Evolutionary conservation across 2,797 vertebrate genomes (phyloP).

Genomic region (Brotula barbata): DNA sequence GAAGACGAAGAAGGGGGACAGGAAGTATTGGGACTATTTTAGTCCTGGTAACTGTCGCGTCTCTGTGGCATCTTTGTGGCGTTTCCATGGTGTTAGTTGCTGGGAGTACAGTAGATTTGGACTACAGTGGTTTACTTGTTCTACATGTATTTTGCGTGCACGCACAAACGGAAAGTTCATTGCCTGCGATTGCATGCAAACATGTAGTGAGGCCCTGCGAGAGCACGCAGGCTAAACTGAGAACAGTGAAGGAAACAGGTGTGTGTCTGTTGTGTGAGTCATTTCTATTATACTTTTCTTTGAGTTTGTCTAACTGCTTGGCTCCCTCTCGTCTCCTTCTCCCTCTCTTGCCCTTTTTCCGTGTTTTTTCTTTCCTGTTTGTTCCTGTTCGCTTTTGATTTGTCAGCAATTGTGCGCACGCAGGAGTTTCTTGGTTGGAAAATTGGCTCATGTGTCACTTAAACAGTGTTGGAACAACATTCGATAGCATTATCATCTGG

Average conservation of each 20-base stretch:
- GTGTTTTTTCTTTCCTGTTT: conserved; percentile 27
- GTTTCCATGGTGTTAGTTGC: conserved; percentile 40
- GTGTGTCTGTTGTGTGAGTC: conserved; percentile 5
- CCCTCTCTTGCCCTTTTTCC: conserved; percentile 18
- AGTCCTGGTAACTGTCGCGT: conserved; percentile 48
- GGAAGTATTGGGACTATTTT: conserved; percentile 74
- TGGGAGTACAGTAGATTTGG: conserved; percentile 35
- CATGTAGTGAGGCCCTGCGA: background rate
- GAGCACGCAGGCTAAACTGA: background rate
- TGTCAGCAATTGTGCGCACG: background rate
- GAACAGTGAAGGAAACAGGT: background rate
- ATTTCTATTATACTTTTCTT: background rate
- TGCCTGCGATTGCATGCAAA: conserved; percentile 19
- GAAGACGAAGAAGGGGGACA: conserved; percentile 41
- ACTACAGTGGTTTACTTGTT: conserved; percentile 63
- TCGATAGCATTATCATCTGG: too few relatives aligned
- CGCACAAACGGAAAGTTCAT: conserved; percentile 17
- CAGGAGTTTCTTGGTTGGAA: too few relatives aligned
- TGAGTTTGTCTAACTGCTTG: background rate
- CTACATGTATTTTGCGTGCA: conserved; percentile 30
- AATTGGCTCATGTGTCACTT: too few relatives aligned
- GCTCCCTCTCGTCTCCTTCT: background rate
- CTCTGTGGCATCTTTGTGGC: conserved; percentile 41
- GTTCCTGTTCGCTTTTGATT: conserved; percentile 14
- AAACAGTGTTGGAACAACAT: too few relatives aligned